Percentiles rank a stretch among this genome's conserved stretches.
These are phyloP conservation scores for Liolophura sinensis DNA, from an alignment of 1,140 invertebrate species.

Conservation along the genomic window DNA sequence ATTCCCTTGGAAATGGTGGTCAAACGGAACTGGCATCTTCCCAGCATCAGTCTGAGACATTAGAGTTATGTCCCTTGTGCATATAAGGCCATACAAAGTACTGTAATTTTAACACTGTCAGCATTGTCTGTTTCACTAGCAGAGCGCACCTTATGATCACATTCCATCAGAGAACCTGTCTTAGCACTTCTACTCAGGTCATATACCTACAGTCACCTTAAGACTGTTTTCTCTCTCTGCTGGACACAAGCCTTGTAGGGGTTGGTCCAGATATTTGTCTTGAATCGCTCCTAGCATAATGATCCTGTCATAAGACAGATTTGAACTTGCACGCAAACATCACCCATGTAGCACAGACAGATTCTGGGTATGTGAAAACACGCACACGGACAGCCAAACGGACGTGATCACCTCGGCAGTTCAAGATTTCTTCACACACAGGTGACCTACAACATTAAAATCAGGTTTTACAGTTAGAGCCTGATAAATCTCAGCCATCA, in stretches of 20 bases:
- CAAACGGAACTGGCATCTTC: too few relatives aligned
- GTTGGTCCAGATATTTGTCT: background rate
- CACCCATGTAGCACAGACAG: slow-evolving; percentile 54
- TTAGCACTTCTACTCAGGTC: background rate
- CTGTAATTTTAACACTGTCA: too few relatives aligned
- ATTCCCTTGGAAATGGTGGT: too few relatives aligned
- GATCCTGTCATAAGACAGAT: slow-evolving; percentile 20
- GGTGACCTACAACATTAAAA: slow-evolving; percentile 39
- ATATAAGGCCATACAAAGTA: too few relatives aligned
- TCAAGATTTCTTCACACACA: slow-evolving; percentile 57
- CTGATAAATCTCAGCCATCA: too few relatives aligned
- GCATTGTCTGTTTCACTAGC: too few relatives aligned
- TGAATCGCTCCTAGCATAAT: background rate
- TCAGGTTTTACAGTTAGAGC: background rate
- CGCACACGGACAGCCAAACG: slow-evolving; percentile 50
- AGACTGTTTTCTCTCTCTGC: background rate
- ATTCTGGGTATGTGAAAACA: slow-evolving; percentile 55
- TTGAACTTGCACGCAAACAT: slow-evolving; percentile 60
- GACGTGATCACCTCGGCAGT: slow-evolving; percentile 57
- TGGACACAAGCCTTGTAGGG: background rate
- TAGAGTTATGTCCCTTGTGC: too few relatives aligned
- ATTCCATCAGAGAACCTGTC: too few relatives aligned
- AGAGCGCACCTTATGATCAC: too few relatives aligned
- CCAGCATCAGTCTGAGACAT: too few relatives aligned
- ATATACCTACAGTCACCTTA: background rate